phyloP scores from a whole-genome alignment of 1,140 invertebrate genomes.

The Olivierus martensii region DNA sequence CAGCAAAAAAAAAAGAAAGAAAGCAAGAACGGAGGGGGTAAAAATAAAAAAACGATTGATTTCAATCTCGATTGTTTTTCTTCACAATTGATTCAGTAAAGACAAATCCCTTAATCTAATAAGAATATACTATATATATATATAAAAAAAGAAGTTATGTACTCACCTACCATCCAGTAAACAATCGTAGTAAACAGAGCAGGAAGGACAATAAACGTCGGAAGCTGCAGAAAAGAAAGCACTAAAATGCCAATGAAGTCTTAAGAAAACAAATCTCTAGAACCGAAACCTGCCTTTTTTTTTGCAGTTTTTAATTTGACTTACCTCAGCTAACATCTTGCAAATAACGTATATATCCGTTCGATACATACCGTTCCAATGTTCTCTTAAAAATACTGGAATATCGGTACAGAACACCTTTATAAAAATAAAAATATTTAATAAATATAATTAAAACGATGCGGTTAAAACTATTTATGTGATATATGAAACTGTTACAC shows the following conservation, averaged over 20 bases:
- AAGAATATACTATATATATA: too few relatives aligned
- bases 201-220: constrained; percentile 50
- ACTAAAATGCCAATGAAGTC: neutral
- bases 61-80: too few relatives aligned
- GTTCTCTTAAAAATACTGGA: constrained; percentile 80
- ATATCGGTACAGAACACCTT: constrained; percentile 86
- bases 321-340: constrained; percentile 67
- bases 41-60: too few relatives aligned
- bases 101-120: too few relatives aligned
- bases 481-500: too few relatives aligned
- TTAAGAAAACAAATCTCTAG: too few relatives aligned
- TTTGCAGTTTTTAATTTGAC: neutral
- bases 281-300: too few relatives aligned
- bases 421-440: constrained; percentile 22
- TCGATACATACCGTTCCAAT: constrained; percentile 81
- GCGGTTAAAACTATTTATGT: too few relatives aligned
- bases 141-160: neutral
- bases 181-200: constrained; percentile 66
- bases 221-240: constrained; percentile 22
- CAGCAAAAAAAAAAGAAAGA: neutral
- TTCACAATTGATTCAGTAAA: too few relatives aligned
- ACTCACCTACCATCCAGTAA: constrained; percentile 48
- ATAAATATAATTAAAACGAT: too few relatives aligned
- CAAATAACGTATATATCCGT: constrained; percentile 84
- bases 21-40: too few relatives aligned